Evolutionary conservation across 2,113 vertebrate species (phyloP).

Genomic region (Anhinga rufa): DNA sequence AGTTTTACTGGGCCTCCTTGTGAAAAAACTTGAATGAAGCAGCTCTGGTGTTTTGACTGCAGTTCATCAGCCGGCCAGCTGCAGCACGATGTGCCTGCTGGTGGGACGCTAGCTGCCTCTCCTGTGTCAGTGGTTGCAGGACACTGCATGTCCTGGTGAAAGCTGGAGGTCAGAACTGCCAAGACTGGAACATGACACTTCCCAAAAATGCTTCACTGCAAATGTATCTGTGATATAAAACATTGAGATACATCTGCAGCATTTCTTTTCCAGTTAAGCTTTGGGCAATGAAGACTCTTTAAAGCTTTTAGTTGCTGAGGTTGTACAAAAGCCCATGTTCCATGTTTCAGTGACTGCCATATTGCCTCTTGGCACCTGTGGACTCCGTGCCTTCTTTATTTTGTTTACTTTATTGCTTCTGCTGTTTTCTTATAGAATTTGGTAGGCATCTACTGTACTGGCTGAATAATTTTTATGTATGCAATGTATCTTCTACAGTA

Average conservation of each 20-base stretch:
- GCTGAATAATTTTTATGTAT: not conserved
- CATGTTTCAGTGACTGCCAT: not conserved
- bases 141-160: not conserved
- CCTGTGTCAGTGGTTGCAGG: not conserved
- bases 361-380: not conserved
- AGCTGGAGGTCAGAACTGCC: not conserved
- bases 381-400: not conserved
- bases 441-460: not conserved
- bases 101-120: not conserved
- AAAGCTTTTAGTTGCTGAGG: not conserved
- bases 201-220: not conserved
- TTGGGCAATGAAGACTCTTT: not conserved
- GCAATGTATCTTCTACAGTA: not conserved
- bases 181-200: not conserved
- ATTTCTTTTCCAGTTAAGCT: not conserved
- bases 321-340: not conserved
- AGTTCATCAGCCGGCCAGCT: rapidly evolving
- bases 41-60: rapidly evolving
- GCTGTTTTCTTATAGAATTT: not conserved
- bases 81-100: not conserved
- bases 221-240: not conserved
- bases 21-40: not conserved
- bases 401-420: not conserved
- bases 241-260: rapidly evolving
- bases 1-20: not conserved